phyloP scores from a whole-genome alignment of 2,888 invertebrate species.

The Psylliodes chrysocephalus region DNA sequence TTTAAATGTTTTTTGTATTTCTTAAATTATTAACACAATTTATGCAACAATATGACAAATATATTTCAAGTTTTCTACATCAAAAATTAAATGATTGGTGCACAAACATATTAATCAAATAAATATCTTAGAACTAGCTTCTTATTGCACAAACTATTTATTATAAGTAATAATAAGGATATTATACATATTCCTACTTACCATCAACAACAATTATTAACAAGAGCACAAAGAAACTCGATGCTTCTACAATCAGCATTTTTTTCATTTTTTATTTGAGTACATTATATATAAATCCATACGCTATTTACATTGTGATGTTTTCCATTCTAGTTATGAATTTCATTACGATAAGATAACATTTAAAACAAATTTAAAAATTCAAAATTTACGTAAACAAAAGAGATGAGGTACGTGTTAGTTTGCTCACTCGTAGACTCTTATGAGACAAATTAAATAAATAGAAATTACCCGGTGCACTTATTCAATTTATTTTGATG shows the following conservation, averaged over 20 bases:
- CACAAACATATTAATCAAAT: too few species aligned
- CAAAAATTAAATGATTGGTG: too few species aligned
- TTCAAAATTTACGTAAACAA: constrained; percentile 17
- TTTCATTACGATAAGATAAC: constrained; percentile 48
- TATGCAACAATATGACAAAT: too few species aligned
- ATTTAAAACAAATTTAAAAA: constrained; percentile 24
- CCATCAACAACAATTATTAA: constrained; percentile 19
- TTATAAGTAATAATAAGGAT: not conserved
- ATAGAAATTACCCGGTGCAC: constrained; percentile 51
- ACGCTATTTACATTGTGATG: constrained; percentile 9
- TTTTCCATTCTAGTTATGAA: constrained; percentile 29
- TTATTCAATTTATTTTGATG: constrained; percentile 61
- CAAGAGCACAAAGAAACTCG: constrained; percentile 30
- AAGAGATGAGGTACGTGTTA: not conserved
- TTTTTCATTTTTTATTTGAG: constrained; percentile 45
- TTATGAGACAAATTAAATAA: constrained; percentile 52
- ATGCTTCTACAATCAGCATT: constrained; percentile 40
- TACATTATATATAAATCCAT: constrained; percentile 27
- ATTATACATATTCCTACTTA: constrained; percentile 20
- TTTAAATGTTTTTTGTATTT: too few species aligned
- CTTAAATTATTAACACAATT: too few species aligned
- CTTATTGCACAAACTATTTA: too few species aligned
- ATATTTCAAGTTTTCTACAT: too few species aligned
- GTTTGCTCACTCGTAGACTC: constrained; percentile 12
- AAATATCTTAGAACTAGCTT: too few species aligned